Percentiles rank a stretch among this genome's conserved stretches.
phyloP scores from a whole-genome alignment of 1,140 invertebrate species.

The Trichomalopsis sarcophagae region DNA sequence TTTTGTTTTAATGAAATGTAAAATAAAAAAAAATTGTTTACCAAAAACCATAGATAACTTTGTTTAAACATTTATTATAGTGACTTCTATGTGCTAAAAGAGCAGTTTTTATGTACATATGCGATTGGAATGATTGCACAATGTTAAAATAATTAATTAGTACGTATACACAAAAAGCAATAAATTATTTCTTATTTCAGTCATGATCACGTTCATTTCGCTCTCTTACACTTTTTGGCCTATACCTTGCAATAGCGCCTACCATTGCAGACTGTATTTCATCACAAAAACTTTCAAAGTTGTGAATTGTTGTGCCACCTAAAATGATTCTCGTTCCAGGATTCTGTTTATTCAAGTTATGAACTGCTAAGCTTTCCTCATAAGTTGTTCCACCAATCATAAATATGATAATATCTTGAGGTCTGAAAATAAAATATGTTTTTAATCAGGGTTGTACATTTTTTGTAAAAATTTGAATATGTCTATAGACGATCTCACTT shows the following conservation, averaged over 20 bases:
- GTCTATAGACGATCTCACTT: slow-evolving; percentile 56
- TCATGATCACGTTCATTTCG: slow-evolving; percentile 40
- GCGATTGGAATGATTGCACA: slow-evolving; percentile 51
- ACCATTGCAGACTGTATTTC: slow-evolving; percentile 79
- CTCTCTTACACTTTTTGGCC: slow-evolving; percentile 57
- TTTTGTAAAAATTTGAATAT: not conserved
- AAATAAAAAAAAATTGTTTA: slow-evolving; percentile 38
- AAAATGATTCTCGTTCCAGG: slow-evolving; percentile 88
- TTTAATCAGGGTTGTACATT: slow-evolving; percentile 14
- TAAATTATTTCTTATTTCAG: slow-evolving; percentile 49
- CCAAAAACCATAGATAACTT: not conserved
- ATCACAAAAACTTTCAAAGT: slow-evolving; percentile 86
- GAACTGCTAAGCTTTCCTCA: slow-evolving; percentile 93
- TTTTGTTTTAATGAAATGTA: slow-evolving; percentile 38
- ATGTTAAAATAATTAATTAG: slow-evolving; percentile 44
- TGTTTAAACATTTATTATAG: slow-evolving; percentile 48
- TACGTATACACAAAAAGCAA: slow-evolving; percentile 46
- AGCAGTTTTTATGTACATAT: slow-evolving; percentile 51
- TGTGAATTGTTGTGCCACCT: slow-evolving; percentile 94
- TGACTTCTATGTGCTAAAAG: slow-evolving; percentile 41
- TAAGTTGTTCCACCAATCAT: slow-evolving; percentile 98
- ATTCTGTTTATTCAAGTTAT: slow-evolving; percentile 87
- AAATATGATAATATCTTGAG: slow-evolving; percentile 95
- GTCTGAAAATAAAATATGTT: slow-evolving; percentile 71
- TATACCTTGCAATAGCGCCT: slow-evolving; percentile 66